Evolutionary conservation across 2,888 invertebrate genomes (phyloP).

Genomic region (Blera fallax): DNA sequence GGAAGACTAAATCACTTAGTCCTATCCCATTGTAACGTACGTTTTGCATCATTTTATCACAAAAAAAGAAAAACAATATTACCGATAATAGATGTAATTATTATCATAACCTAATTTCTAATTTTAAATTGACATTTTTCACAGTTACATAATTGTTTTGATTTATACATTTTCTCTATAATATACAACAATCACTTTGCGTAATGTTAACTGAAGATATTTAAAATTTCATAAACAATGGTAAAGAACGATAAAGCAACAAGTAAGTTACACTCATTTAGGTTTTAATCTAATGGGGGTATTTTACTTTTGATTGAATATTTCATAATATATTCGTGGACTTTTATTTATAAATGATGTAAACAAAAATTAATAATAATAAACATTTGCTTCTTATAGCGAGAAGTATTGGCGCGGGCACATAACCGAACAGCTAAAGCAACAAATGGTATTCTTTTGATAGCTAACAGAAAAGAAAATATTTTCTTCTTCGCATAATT

Average conservation of each 20-base stretch:
- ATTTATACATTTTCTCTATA: slow-evolving; percentile 42
- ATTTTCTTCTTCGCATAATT: not conserved
- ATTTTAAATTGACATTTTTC: slow-evolving; percentile 63
- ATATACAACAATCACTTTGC: slow-evolving; percentile 28
- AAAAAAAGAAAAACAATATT: slow-evolving; percentile 23
- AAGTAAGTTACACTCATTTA: slow-evolving; percentile 32
- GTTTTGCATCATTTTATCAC: slow-evolving; percentile 43
- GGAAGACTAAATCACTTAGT: slow-evolving; percentile 80
- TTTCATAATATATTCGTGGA: slow-evolving; percentile 44
- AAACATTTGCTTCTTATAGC: slow-evolving; percentile 34
- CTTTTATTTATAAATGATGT: slow-evolving; percentile 54
- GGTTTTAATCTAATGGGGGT: slow-evolving; percentile 21
- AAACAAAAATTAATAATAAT: slow-evolving; percentile 22
- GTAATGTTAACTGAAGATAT: slow-evolving; percentile 43
- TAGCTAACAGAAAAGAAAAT: slow-evolving; percentile 4
- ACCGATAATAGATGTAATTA: slow-evolving; percentile 50
- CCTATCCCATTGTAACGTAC: slow-evolving; percentile 35
- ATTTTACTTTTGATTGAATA: slow-evolving; percentile 33
- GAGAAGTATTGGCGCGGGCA: slow-evolving; percentile 25
- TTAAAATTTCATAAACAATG: slow-evolving; percentile 23
- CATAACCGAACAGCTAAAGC: slow-evolving; percentile 21
- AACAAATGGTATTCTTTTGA: slow-evolving; percentile 11
- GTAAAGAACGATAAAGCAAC: slow-evolving; percentile 8
- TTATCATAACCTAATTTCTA: slow-evolving; percentile 27
- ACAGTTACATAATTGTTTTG: slow-evolving; percentile 70